A percentile compares a stretch with the other conserved stretches of the same genome.
These are phyloP conservation scores for Nipponia nippon DNA, from an alignment of 2,113 vertebrate genomes.

Conservation along the genomic window DNA sequence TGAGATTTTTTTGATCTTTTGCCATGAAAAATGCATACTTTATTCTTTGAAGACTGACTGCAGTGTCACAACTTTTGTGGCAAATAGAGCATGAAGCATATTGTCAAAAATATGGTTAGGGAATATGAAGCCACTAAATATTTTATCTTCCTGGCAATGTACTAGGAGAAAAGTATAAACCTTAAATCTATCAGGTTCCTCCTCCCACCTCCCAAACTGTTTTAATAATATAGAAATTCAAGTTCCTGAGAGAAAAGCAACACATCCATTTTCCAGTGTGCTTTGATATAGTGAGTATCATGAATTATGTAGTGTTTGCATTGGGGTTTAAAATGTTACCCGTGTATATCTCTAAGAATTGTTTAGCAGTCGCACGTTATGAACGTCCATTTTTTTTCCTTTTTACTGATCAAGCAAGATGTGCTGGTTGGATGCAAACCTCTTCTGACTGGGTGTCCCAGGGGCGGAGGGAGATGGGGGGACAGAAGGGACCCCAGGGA, in stretches of 20 bases:
- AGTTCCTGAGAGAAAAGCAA: slow-evolving; percentile 38
- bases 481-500: background rate
- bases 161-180: slow-evolving; percentile 48
- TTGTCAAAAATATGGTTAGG: slow-evolving; percentile 68
- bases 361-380: background rate
- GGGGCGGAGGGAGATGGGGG: background rate
- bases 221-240: slow-evolving; percentile 65
- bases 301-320: slow-evolving; percentile 30
- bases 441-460: background rate
- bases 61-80: slow-evolving; percentile 54
- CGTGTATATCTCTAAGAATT: slow-evolving; percentile 3
- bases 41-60: slow-evolving; percentile 58
- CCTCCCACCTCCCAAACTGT: slow-evolving; percentile 61
- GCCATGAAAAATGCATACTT: slow-evolving; percentile 62
- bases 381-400: background rate
- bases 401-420: background rate
- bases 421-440: background rate
- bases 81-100: slow-evolving; percentile 63
- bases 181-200: slow-evolving; percentile 65
- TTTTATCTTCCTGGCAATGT: slow-evolving; percentile 65
- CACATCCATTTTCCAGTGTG: slow-evolving; percentile 25
- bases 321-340: slow-evolving; percentile 1
- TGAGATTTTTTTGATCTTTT: slow-evolving; percentile 57
- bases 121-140: slow-evolving; percentile 61
- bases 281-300: slow-evolving; percentile 26